Base-by-base conservation (phyloP, 1,140 invertebrate genomes). In the Micrasema minimum region DNA sequence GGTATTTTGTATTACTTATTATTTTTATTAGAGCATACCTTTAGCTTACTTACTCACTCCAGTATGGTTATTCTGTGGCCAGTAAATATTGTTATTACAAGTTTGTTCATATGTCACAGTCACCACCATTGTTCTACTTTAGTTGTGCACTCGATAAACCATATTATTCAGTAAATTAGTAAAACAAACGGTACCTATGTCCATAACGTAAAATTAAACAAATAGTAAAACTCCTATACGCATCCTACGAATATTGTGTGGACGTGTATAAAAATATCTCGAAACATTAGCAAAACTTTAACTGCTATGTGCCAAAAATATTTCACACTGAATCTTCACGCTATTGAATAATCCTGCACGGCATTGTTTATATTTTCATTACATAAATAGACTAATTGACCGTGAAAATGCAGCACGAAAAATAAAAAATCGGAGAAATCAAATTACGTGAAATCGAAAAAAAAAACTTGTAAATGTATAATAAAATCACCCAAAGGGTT, bases 181-280 rank as follows among this genome's bases (percentile, higher is more conserved):
- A 11, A 18, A 6, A 48, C 1, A 48, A 48, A 20, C 16, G 18
- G n/a, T 45, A 16, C n/a, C n/a, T 51, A 10, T 23, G 26, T 37
- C 9, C 3, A 31, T 48, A 11, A 16, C 23, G 23, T 7, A 53
- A 53, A 23, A n/a, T 16, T n/a, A 43, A 59, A 46, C 23, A 45
- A 64, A 64, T 46, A 4, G 9, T n/a, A 18, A 46, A 22, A 64
- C 26, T 23, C 18, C 9, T 14, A 31, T 64, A 41, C 22, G 31
- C 59, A 37, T 64, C 59, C 59, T 23, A 64, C 59, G 59, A 31
- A 45, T 10, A 22, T 62, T 18, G 18, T 6, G 14, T n/a, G 37
- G 41, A 46, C 59, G 5, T 6, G 43, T 26, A 46, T 64, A 64
- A 64, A 64, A 64, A 64, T 64, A 64, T 12, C 59, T 14, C 43